Evolutionary conservation across 2,888 invertebrate genomes (phyloP), one percentile per base, ranked within the genome.

Genomic region (Drosophila crucigera): DNA sequence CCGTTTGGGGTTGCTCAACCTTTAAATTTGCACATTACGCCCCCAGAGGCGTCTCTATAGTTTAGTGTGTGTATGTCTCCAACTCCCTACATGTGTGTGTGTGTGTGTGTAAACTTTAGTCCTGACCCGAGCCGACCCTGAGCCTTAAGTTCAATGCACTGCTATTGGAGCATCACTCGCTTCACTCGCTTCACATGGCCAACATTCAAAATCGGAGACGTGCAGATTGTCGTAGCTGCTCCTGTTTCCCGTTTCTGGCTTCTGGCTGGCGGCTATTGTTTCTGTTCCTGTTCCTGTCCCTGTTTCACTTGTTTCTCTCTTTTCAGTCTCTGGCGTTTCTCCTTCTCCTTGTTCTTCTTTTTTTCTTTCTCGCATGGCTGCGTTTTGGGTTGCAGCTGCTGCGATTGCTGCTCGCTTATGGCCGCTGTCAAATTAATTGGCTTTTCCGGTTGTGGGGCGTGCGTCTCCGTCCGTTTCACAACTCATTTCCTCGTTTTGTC

Each of bases 391-490:
- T 74, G 82, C 82, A 76, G 63, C 65, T 33, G 52, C 53, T 56
- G 47, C 56, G 54, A 25, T 65, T 58, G 65, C 67, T 55, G 55
- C 71, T 66, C 87, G 74, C 77, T 85, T 80, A 82, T 76, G 83
- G 72, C 47, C 73, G 79, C 81, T 83, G 83, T 85, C 82, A 82
- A 88, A 86, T 85, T 86, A 86, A 86, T 86, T 86, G 88, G 78
- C 88, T 88, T 85, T 86, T 88, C 88, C 85, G 83, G 73, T 71
- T 43, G 50, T 55, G 55, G 55, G 47, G 43, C 61, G 4, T 52
- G 19, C 64, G 49, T 59, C 65, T 58, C 53, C 73, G 62, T 62
- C 54, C 43, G 78, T 64, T 68, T 78, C 83, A 85, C 79, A 85
- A 80, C 82, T 88, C 72, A 85, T 83, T 83, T 83, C 79, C 84